A percentile compares a stretch with the other conserved stretches of the same genome.
These are phyloP conservation scores for Macrophya alboannulata DNA, from an alignment of 2,888 invertebrate genomes.

Conservation along the genomic window DNA sequence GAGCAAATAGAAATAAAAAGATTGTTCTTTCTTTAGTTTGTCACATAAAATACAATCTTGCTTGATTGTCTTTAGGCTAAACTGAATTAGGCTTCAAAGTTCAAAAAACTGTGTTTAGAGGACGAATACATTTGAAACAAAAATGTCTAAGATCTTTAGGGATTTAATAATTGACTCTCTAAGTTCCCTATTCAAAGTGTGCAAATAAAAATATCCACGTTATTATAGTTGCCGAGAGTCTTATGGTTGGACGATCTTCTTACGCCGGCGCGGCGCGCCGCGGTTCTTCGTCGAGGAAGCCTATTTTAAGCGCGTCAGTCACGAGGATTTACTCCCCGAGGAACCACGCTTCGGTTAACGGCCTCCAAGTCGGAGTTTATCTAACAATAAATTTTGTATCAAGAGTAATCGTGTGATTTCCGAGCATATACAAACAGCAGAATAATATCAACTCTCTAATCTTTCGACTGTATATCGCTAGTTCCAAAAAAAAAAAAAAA, in stretches of 20 bases:
- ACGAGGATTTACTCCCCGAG: slow-evolving; percentile 61
- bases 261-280: slow-evolving; percentile 54
- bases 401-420: neutral
- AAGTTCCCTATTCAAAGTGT: neutral
- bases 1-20: neutral
- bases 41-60: neutral
- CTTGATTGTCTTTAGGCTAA: neutral
- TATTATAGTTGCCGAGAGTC: neutral
- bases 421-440: neutral
- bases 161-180: neutral
- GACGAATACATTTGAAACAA: neutral
- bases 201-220: neutral
- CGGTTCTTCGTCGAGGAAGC: slow-evolving; percentile 30
- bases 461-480: neutral
- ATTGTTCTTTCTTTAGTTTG: neutral
- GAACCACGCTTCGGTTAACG: slow-evolving; percentile 60
- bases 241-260: slow-evolving; percentile 26
- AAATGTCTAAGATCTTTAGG: neutral
- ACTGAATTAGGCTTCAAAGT: neutral
- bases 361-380: neutral
- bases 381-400: neutral
- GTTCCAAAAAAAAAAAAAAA: neutral
- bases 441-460: neutral
- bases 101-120: neutral
- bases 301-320: slow-evolving; percentile 59